A percentile compares a stretch with the other conserved stretches of the same genome.
phyloP scores from a whole-genome alignment of 2,113 vertebrate species.

The Bungarus multicinctus region DNA sequence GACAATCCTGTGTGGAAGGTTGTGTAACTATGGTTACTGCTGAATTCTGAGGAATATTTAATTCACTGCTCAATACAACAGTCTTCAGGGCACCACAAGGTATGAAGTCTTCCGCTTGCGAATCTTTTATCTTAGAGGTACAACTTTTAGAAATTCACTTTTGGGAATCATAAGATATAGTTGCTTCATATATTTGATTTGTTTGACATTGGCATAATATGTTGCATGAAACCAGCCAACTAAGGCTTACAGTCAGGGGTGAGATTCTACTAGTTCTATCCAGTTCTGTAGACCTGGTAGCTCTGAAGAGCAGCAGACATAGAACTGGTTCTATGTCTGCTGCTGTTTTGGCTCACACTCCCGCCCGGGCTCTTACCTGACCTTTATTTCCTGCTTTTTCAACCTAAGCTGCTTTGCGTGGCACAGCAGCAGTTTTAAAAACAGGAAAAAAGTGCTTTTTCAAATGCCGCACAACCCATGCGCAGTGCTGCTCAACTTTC shows the following conservation, averaged over 20 bases:
- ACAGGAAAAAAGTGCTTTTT: too few species aligned
- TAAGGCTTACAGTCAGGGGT: neutral
- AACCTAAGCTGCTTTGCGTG: too few species aligned
- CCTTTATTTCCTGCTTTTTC: too few species aligned
- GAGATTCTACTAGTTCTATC: too few species aligned
- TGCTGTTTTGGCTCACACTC: too few species aligned
- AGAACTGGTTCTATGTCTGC: too few species aligned
- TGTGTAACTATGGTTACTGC: constrained; percentile 15
- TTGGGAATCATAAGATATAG: neutral
- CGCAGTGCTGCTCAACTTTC: too few species aligned
- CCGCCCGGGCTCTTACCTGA: too few species aligned
- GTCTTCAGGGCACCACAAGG: neutral
- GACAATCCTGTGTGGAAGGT: constrained; percentile 31
- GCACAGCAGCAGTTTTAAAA: too few species aligned
- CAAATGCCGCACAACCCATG: too few species aligned
- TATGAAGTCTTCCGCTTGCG: neutral
- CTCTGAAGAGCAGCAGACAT: too few species aligned
- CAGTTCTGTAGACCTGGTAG: too few species aligned
- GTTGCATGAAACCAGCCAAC: neutral
- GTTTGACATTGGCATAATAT: neutral
- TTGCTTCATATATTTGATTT: neutral
- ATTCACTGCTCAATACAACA: constrained; percentile 35
- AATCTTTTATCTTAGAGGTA: neutral
- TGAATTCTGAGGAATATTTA: constrained; percentile 35
- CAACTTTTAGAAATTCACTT: neutral